Evolutionary conservation across 2,888 invertebrate species (phyloP).

Genomic region (Leptinotarsa tumamoca): DNA sequence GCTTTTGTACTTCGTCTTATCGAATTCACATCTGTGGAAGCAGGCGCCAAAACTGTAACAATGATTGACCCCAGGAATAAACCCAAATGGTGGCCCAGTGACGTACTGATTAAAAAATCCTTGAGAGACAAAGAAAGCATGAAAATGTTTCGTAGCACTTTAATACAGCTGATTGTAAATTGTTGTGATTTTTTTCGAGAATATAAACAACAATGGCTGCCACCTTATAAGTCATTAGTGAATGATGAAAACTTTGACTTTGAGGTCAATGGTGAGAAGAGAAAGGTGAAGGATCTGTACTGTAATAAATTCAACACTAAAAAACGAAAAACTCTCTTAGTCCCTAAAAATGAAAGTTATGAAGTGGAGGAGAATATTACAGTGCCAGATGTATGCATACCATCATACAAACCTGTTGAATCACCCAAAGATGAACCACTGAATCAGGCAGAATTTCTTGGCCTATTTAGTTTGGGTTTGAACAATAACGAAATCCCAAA

Average conservation of each 20-base stretch:
- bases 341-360: not conserved
- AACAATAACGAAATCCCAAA: constrained; percentile 28
- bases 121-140: constrained; percentile 13
- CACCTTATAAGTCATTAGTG: constrained; percentile 6
- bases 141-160: constrained; percentile 29
- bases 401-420: constrained; percentile 25
- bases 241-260: constrained; percentile 34
- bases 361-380: not conserved
- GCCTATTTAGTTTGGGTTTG: constrained; percentile 22
- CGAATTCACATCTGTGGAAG: constrained; percentile 28
- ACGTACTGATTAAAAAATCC: constrained; percentile 23
- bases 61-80: constrained; percentile 23
- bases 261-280: constrained; percentile 23
- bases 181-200: constrained; percentile 33
- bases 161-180: constrained; percentile 30
- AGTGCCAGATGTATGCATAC: constrained; percentile 1
- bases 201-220: constrained; percentile 32
- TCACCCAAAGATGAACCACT: constrained; percentile 9
- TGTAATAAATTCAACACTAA: not conserved
- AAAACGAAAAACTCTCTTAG: constrained; percentile 28
- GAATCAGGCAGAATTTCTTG: constrained; percentile 28
- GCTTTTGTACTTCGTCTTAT: constrained; percentile 34
- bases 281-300: constrained; percentile 17
- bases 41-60: constrained; percentile 31
- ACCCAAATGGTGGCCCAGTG: constrained; percentile 31